Base-by-base conservation (phyloP, 2,797 vertebrate genomes). In the Threskiornis aethiopicus region DNA sequence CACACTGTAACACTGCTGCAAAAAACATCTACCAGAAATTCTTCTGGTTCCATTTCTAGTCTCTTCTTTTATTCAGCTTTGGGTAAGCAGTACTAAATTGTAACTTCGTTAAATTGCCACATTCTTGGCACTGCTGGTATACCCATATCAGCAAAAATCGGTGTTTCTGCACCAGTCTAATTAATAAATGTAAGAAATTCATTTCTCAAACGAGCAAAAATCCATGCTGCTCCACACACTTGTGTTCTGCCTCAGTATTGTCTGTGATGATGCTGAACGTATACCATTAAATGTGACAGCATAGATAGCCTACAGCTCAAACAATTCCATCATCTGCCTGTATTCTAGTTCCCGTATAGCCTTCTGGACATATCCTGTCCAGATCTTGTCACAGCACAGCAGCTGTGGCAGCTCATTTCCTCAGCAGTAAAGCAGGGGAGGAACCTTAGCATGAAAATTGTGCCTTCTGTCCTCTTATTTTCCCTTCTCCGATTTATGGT, bases 321-420 rank as follows among this genome's bases (percentile, higher is more conserved):
- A 89, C 67, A 93, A 89, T 71, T 91, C n/a, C 55, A 91, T 95
- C 89, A 83, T 89, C 75, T 83, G 67, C 82, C 79, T 78, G 39
- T 67, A 70, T 66, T 87, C 81, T 65, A 75, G 58, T 72, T 94
- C 44, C 52, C 42, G 79, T 65, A 71, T 8, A 69, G 70, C 70
- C 47, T 91, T 76, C 71, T 87, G 93, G 81, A 92, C 37, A 67
- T 61, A 87, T 19, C 51, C 78, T 70, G 35, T 84, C 92, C 90
- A 55, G 42, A 89, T 66, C 75, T 73, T 93, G 91, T 91, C 91
- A 89, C 59, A 69, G 84, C 29, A 89, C 51, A 90, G 77, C 73
- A 92, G 67, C 80, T 73, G 89, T 91, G 93, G 84, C 93, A 96
- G 87, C 67, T 94, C 87, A 94, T 91, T 93, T 95, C 84, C 91